Evolutionary conservation across 2,113 vertebrate genomes (phyloP), one percentile per base, ranked within the genome.

Genomic region (Xenopus tropicalis): DNA sequence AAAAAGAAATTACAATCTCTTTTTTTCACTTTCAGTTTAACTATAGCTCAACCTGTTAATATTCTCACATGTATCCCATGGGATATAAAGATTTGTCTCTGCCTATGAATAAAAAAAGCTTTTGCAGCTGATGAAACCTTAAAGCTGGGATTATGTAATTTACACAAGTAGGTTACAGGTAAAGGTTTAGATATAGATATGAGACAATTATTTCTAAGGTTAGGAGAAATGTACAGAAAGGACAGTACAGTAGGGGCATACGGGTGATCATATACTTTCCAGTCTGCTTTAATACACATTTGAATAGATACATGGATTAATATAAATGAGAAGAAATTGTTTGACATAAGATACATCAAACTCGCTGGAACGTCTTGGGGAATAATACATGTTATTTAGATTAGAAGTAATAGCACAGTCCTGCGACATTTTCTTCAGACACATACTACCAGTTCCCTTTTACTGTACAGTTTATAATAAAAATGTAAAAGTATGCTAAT

Each of bases 91-190:
- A 57, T 17, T 20, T 16, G 14, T 10, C 23, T 62, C 61, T 37
- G 22, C 22, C 24, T 37, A 5, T 37, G 29, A 37, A 46, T 44
- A 46, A 69, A 21, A 19, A 22, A 25, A 25, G 17, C 1, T 58
- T 44, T 61, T 43, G 8, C 13, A 61, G 56, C 56, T 74, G 72
- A 74, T 68, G 65, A 74, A 74, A 74, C 67, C 65, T 20, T 65
- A 43, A 61, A 43, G 42, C 17, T 46, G 22, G 57, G 64, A 74
- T 74, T 68, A 74, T 68, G 65, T 66, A 43, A 74, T 58, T 42
- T 66, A 72, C 43, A 56, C 23, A 24, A 14, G 21, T 23, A 14
- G 22, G 21, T 59, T 23, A 24, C 17, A 59, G 57, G 21, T 59
- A 22, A 23, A 23, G 57, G 11, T 59, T 20, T 23, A 17, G 21